Evolutionary conservation across 2,113 vertebrate genomes (phyloP), one percentile per base, ranked within the genome.

Genomic region (Jacana jacana): DNA sequence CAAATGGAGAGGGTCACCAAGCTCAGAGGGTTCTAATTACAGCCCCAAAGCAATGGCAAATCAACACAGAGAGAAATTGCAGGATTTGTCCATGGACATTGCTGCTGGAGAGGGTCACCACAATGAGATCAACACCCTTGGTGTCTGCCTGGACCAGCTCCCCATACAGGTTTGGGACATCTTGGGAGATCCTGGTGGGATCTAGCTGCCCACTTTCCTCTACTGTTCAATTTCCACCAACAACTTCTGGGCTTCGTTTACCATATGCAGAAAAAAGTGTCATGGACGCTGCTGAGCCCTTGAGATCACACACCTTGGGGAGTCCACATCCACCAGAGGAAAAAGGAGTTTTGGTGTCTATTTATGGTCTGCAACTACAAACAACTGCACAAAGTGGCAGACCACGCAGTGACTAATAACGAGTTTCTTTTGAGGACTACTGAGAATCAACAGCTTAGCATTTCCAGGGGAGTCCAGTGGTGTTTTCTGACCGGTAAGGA

Each of bases 261-360:
- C 24, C 72, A 66, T 12, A 31, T 31, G 24, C 17, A 9, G 7
- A 39, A 39, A 28, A 19, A 25, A 70, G 19, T 55, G 10, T 23
- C 31, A 54, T 1, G 3, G 33, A 22, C 1, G 5, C 33, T 25
- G 14, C 31, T 22, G 17, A 51, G 42, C 57, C 57, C 64, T 39
- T n/a, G 48, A 46, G 48, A 71, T 17, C 3, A 0, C 60, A 37
- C 42, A 44, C 6, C 39, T 10, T 0, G 0, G 5, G 33, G 33
- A 86, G 14, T 11, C 27, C 51, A 12, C 18, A 65, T 12, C 15
- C 33, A 4, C 20, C 11, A n/a, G 10, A 64, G 17, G 30, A 57
- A 68, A 71, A 64, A 4, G 5, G 10, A 1, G 0, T 4, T 61
- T 75, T 13, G 19, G 19, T 71, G 58, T 46, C 23, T n/a, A 0